A percentile compares a stretch with the other conserved stretches of the same genome.
Evolutionary conservation across 2,888 invertebrate species (phyloP).

Genomic region (Acanthoscelides obtectus): DNA sequence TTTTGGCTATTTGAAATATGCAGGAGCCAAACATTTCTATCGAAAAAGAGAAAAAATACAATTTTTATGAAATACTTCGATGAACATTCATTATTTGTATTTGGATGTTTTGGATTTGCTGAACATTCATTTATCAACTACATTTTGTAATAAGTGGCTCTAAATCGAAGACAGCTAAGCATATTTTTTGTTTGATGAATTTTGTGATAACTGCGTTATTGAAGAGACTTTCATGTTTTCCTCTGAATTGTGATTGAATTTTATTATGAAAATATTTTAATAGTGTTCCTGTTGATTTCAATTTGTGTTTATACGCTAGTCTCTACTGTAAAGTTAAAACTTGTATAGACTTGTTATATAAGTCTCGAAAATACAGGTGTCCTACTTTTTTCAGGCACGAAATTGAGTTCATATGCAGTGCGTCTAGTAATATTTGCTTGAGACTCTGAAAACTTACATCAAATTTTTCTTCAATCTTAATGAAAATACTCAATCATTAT

Average conservation of each 20-base stretch:
- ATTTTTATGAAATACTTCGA: slow-evolving; percentile 7
- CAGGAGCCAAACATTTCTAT: too few relatives aligned
- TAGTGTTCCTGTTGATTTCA: slow-evolving; percentile 22
- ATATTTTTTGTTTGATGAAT: background rate
- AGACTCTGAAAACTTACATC: too few relatives aligned
- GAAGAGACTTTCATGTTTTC: background rate
- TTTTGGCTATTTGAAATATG: too few relatives aligned
- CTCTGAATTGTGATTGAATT: slow-evolving; percentile 1
- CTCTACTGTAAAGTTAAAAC: slow-evolving; percentile 24
- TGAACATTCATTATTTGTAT: slow-evolving; percentile 4
- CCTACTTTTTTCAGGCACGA: slow-evolving; percentile 1
- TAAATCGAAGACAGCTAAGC: background rate
- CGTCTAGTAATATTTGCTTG: background rate
- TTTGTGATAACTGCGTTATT: background rate
- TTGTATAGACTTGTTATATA: slow-evolving; percentile 31
- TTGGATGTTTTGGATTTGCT: background rate
- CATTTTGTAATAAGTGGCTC: background rate
- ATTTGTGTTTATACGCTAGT: slow-evolving; percentile 34
- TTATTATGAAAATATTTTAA: slow-evolving; percentile 13
- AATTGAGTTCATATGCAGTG: background rate
- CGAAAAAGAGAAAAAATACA: too few relatives aligned
- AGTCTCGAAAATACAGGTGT: slow-evolving; percentile 24
- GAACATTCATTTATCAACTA: background rate
- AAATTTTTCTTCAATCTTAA: too few relatives aligned
- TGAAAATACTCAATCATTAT: too few relatives aligned